Evolutionary conservation across 2,888 invertebrate species (phyloP).

Genomic region (Meteorus colon): DNA sequence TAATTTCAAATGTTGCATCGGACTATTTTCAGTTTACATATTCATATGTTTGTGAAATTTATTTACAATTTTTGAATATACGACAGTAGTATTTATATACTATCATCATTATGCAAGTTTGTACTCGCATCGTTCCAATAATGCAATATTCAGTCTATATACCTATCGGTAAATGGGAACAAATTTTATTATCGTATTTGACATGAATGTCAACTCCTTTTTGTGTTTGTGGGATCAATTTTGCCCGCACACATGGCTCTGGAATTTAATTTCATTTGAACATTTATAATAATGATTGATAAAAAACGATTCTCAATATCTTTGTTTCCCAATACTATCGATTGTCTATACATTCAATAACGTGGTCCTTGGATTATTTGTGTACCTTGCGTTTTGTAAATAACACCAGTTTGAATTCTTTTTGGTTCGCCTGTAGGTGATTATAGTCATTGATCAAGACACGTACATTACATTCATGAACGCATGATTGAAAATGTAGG

Average conservation of each 20-base stretch:
- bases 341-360: constrained; percentile 59
- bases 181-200: constrained; percentile 10
- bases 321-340: constrained; percentile 46
- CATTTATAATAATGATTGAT: neutral
- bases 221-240: neutral
- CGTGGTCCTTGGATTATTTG: constrained; percentile 54
- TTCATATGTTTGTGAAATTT: constrained; percentile 56
- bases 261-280: neutral
- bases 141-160: constrained; percentile 14
- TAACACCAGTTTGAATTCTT: constrained; percentile 33
- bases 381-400: constrained; percentile 27
- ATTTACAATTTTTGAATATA: constrained; percentile 57
- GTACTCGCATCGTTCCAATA: neutral
- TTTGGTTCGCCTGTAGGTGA: constrained; percentile 26
- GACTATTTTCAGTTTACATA: constrained; percentile 51
- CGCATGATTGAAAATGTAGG: neutral
- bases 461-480: neutral
- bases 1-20: constrained; percentile 47
- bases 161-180: constrained; percentile 6
- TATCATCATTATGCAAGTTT: constrained; percentile 16
- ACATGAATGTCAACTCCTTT: neutral
- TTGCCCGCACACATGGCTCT: neutral
- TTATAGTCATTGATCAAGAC: constrained; percentile 14
- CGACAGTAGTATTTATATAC: constrained; percentile 43
- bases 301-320: constrained; percentile 31